Percentiles rank a stretch among this genome's conserved stretches.
These are phyloP conservation scores for Alligator mississippiensis DNA, from an alignment of 2,113 vertebrate species.

Conservation along the genomic window DNA sequence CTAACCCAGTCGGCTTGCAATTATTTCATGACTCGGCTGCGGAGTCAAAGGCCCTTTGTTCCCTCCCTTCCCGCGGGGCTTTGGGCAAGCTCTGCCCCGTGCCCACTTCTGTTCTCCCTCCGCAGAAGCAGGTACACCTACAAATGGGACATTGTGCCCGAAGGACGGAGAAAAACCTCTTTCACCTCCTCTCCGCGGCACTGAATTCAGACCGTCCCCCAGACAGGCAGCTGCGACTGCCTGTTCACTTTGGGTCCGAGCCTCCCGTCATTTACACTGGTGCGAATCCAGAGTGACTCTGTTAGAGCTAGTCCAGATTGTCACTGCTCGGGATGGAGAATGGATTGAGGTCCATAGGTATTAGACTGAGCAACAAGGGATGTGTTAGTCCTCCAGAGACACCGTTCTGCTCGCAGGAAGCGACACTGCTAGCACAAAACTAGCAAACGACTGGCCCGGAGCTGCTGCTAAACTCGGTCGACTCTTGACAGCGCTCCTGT, in stretches of 20 bases:
- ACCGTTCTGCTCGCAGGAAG: not conserved
- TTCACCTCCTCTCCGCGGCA: not conserved
- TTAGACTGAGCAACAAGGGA: not conserved
- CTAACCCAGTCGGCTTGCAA: not conserved
- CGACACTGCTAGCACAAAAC: not conserved
- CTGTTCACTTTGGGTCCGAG: not conserved
- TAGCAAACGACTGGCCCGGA: not conserved
- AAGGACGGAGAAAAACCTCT: not conserved
- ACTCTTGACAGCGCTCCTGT: no score
- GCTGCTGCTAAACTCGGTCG: not conserved
- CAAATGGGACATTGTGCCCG: not conserved
- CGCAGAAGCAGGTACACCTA: not conserved
- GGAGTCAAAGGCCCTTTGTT: not conserved
- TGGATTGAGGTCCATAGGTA: not conserved
- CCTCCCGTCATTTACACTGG: not conserved
- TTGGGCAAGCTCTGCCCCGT: not conserved
- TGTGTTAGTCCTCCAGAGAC: not conserved
- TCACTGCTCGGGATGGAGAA: not conserved
- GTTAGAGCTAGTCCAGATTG: not conserved
- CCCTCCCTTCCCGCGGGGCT: rapidly evolving
- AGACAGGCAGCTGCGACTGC: not conserved
- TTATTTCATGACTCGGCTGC: not conserved
- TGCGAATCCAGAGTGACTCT: not conserved
- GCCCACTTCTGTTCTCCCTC: not conserved
- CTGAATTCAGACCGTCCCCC: not conserved